Conservation (phyloP, 2,797 vertebrate species). For the Sebastes iracundus region DNA sequence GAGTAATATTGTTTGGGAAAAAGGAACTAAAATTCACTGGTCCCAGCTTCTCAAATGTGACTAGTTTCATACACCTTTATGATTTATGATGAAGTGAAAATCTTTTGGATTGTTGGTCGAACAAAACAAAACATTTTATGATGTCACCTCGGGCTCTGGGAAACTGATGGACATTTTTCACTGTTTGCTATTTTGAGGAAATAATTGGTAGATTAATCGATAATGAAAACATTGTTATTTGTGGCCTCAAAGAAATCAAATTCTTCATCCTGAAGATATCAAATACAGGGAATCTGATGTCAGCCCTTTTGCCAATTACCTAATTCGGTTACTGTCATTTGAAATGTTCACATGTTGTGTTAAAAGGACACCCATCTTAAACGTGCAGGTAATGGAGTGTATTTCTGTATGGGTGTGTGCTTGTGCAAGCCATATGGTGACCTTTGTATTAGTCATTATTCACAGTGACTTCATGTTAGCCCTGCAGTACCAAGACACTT, state of each 20-base stretch:
- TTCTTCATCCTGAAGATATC: not conserved
- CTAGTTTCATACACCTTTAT: not conserved
- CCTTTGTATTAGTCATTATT: conserved; percentile 60
- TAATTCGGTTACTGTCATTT: not conserved
- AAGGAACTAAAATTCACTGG: not conserved
- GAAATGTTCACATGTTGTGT: not conserved
- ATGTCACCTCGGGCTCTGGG: not conserved
- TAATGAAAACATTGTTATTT: not conserved
- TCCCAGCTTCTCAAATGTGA: not conserved
- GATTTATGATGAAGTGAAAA: not conserved
- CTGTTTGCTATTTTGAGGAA: not conserved
- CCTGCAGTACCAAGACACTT: conserved; percentile 29
- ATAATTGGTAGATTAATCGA: not conserved
- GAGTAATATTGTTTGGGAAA: too few relatives aligned
- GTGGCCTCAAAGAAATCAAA: not conserved
- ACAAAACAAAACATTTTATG: not conserved
- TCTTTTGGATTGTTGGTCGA: not conserved
- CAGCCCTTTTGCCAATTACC: not conserved
- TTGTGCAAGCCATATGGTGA: conserved; percentile 19
- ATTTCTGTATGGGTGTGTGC: not conserved
- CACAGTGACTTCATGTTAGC: conserved; percentile 36
- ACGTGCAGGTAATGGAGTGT: not conserved
- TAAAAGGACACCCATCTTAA: not conserved
- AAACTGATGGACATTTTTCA: not conserved
- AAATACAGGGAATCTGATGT: not conserved